Conservation (phyloP, 2,797 vertebrate genomes). For the Phoxinus dragarum region DNA sequence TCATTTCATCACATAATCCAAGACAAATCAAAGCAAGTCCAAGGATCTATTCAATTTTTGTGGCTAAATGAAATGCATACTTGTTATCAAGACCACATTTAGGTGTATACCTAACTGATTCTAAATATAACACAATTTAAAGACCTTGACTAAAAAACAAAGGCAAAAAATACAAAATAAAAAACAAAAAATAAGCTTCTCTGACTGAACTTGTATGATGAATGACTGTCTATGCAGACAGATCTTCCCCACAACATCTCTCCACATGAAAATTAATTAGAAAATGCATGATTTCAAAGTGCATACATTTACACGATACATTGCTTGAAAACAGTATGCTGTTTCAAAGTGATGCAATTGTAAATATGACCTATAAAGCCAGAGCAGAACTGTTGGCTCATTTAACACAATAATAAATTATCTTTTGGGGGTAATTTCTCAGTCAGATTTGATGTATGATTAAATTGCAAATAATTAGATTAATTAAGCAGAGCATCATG, state of each 20-base stretch:
- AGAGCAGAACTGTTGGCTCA: too few species aligned
- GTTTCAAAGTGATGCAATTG: not conserved
- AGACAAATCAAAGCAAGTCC: conserved; percentile 23
- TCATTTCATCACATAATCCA: conserved; percentile 20
- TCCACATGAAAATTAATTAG: conserved; percentile 15
- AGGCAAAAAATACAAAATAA: not conserved
- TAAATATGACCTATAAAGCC: not conserved
- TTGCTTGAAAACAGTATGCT: not conserved
- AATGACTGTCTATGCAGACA: conserved; percentile 21
- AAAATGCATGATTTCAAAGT: conserved; percentile 16
- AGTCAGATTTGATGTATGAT: too few species aligned
- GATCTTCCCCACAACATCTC: conserved; percentile 11
- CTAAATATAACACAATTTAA: not conserved
- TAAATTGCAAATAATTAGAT: too few species aligned
- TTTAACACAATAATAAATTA: too few species aligned
- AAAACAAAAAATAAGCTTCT: not conserved
- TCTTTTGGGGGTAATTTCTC: not conserved
- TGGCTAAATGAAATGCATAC: conserved; percentile 13
- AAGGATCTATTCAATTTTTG: conserved; percentile 12
- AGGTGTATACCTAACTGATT: not conserved
- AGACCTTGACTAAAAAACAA: not conserved
- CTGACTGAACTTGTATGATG: not conserved
- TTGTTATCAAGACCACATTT: conserved; percentile 1
- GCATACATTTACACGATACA: conserved; percentile 6
- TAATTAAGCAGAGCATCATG: too few species aligned